Percentiles rank a stretch among this genome's conserved stretches.
phyloP scores from a whole-genome alignment of 2,797 vertebrate genomes.

The Alectoris magna region DNA sequence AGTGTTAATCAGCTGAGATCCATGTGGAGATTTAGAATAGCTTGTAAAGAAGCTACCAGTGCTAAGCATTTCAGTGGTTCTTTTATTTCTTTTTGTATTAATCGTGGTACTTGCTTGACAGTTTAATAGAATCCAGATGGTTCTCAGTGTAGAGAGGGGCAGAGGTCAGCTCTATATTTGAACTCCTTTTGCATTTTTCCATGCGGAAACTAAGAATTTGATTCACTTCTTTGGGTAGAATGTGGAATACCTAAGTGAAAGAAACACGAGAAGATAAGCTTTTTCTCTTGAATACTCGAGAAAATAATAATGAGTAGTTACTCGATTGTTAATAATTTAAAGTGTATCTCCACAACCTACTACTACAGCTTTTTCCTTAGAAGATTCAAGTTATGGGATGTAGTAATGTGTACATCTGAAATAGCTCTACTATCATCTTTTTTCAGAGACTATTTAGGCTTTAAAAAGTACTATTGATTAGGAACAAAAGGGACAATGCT shows the following conservation, averaged over 20 bases:
- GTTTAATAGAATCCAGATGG: conserved; percentile 19
- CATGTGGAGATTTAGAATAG: not conserved
- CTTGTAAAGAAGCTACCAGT: not conserved
- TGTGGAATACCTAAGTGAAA: not conserved
- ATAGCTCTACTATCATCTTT: not conserved
- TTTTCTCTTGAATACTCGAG: not conserved
- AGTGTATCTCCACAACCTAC: not conserved
- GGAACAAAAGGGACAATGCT: not conserved
- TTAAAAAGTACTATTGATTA: not conserved
- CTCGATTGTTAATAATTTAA: not conserved
- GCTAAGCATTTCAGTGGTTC: not conserved
- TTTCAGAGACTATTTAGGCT: not conserved
- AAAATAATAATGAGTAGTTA: not conserved
- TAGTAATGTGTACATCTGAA: not conserved
- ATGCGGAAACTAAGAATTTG: not conserved
- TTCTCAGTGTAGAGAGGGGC: not conserved
- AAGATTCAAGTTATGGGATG: not conserved
- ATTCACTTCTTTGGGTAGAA: not conserved
- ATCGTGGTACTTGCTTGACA: not conserved
- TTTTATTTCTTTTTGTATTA: not conserved
- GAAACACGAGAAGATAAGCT: not conserved
- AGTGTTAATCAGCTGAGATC: not conserved
- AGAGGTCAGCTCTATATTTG: not conserved
- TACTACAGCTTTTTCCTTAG: not conserved
- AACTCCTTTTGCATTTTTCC: not conserved